Percentiles rank a stretch among this genome's conserved stretches.
These are phyloP conservation scores for Orchesellides sinensis DNA, from an alignment of 2,888 invertebrate genomes.

Conservation along the genomic window DNA sequence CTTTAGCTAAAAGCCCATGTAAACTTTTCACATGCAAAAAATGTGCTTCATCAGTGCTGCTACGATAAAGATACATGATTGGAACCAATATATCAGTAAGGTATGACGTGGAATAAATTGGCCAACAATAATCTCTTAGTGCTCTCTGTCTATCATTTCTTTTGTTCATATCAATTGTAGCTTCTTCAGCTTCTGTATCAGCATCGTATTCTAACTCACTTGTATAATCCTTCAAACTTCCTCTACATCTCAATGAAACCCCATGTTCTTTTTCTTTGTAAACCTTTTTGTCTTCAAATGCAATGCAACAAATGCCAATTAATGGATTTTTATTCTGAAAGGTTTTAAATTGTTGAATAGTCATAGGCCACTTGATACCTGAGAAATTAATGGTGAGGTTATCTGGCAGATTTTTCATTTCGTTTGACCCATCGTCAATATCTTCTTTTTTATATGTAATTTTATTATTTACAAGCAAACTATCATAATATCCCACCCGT, in stretches of 20 bases:
- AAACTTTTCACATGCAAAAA: constrained; percentile 18
- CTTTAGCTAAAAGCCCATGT: neutral
- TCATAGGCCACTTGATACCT: neutral
- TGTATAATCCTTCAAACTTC: too few species aligned
- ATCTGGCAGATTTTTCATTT: neutral
- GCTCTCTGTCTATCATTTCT: neutral
- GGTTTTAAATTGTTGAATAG: neutral
- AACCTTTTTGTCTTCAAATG: too few species aligned
- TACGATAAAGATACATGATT: neutral
- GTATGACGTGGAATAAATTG: neutral
- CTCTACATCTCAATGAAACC: too few species aligned
- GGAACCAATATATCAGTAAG: neutral
- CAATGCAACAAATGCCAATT: too few species aligned
- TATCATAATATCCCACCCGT: too few species aligned
- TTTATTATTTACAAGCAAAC: too few species aligned
- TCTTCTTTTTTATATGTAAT: neutral
- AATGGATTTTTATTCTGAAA: constrained; percentile 16
- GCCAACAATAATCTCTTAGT: neutral
- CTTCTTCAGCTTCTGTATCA: neutral
- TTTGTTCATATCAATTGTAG: neutral
- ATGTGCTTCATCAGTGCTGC: neutral
- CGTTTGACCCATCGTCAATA: neutral
- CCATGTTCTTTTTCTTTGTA: too few species aligned
- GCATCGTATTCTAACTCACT: constrained; percentile 11
- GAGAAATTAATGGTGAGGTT: neutral